Evolutionary conservation across 2,113 vertebrate species (phyloP), one percentile per base, ranked within the genome.

Genomic region (Cyphomyrus discorhynchus): DNA sequence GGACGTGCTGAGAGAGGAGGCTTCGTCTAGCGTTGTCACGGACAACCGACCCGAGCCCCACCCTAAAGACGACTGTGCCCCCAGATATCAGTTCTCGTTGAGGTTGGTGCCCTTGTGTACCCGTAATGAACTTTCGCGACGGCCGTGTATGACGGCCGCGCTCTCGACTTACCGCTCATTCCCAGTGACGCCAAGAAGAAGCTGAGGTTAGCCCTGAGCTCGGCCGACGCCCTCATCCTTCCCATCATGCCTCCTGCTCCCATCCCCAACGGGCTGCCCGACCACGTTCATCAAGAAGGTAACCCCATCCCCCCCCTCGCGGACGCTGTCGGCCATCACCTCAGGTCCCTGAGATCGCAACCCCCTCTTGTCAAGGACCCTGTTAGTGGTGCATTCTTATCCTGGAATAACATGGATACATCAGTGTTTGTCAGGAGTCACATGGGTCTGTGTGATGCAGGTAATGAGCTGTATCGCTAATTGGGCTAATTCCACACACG

Each of bases 141-240:
- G 84, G 1, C 15, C 50, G 15, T 4, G 47, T 52, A 1, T 58
- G 1, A 11, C 39, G 89, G 4, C 47, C 3, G 3, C 31, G 3
- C 19, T 56, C 15, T 42, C 21, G 0, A 42, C 86, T 7, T 27
- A 1, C 83, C n/a, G 1, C 31, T 58, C 35, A 9, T 7, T 90
- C n/a, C 8, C 92, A 99, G 98, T 95, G 98, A 99, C 94, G 98
- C 98, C 13, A 99, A 99, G 96, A 99, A 99, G 96, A 99, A 99
- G 95, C 90, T 99, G 95, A 96, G 98, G 24, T 92, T 99, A 93
- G 98, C 98, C 1, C 96, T 99, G 92, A 99, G 98, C 92, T 98
- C 98, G 53, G 98, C 98, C 50, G 98, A 99, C 94, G 99, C 98
- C 0, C 96, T 99, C 89, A 97, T 98, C 89, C 96, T 98, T 91